Percentiles rank a stretch among this genome's conserved stretches.
Evolutionary conservation across 2,797 vertebrate genomes (phyloP).

Genomic region (Antrozous pallidus): DNA sequence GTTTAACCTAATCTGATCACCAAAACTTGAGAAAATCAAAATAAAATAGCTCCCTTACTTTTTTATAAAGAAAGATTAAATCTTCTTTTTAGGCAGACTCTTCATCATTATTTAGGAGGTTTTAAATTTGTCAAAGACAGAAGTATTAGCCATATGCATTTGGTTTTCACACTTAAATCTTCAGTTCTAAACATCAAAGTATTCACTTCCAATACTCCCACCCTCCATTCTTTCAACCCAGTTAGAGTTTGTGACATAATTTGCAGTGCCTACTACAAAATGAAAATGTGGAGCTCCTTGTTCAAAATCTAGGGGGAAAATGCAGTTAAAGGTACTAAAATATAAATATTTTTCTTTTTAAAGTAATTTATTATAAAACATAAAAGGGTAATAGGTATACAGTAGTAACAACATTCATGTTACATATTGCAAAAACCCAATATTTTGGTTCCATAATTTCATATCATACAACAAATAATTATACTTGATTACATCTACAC

Average conservation of each 20-base stretch:
- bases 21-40: neutral
- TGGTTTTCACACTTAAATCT: neutral
- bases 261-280: neutral
- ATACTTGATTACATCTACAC: neutral
- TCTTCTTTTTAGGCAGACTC: neutral
- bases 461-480: neutral
- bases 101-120: neutral
- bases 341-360: neutral
- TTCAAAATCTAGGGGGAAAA: neutral
- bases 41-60: neutral
- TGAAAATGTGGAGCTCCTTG: neutral
- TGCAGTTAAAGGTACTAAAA: neutral
- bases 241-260: neutral
- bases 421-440: neutral
- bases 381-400: neutral
- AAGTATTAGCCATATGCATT: neutral
- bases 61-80: neutral
- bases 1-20: neutral
- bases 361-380: slow-evolving; percentile 21
- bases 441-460: slow-evolving; percentile 13
- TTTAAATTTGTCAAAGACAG: slow-evolving; percentile 1
- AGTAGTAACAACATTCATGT: neutral
- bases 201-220: neutral
- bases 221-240: neutral
- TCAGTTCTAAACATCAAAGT: neutral